Conservation (phyloP, 2,888 invertebrate species). For the Eristalis tenax region DNA sequence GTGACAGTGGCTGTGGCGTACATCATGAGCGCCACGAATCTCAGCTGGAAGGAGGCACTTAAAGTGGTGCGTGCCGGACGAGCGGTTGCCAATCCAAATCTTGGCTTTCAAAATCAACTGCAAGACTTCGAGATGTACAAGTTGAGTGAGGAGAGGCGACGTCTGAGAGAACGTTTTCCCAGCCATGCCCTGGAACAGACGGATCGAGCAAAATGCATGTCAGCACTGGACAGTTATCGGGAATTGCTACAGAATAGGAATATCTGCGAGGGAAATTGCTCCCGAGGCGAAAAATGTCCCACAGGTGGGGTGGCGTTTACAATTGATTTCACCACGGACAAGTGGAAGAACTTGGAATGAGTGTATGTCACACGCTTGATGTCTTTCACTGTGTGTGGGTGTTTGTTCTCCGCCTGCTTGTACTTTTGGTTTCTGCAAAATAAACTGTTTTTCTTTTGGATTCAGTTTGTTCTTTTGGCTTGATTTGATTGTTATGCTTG, state of each 20-base stretch:
- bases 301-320: constrained; percentile 84
- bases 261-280: constrained; percentile 93
- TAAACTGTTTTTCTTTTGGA: background rate
- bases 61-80: constrained; percentile 96
- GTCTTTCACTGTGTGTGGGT: background rate
- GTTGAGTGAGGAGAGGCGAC: constrained; percentile 91
- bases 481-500: too few relatives aligned
- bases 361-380: background rate
- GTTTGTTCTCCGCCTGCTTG: background rate
- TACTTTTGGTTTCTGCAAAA: background rate
- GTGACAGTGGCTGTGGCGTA: constrained; percentile 98
- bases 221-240: constrained; percentile 92
- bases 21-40: constrained; percentile 95
- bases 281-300: constrained; percentile 91
- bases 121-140: constrained; percentile 93
- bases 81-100: constrained; percentile 96
- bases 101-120: constrained; percentile 96
- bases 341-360: constrained; percentile 72
- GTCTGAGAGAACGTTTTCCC: constrained; percentile 92
- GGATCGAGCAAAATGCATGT: constrained; percentile 89
- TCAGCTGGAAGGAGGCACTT: constrained; percentile 95
- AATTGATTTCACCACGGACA: constrained; percentile 73
- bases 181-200: constrained; percentile 87
- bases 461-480: background rate
- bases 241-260: constrained; percentile 89